These are phyloP conservation scores for Xestobium rufovillosum DNA, from an alignment of 2,888 invertebrate genomes.

Conservation along the genomic window DNA sequence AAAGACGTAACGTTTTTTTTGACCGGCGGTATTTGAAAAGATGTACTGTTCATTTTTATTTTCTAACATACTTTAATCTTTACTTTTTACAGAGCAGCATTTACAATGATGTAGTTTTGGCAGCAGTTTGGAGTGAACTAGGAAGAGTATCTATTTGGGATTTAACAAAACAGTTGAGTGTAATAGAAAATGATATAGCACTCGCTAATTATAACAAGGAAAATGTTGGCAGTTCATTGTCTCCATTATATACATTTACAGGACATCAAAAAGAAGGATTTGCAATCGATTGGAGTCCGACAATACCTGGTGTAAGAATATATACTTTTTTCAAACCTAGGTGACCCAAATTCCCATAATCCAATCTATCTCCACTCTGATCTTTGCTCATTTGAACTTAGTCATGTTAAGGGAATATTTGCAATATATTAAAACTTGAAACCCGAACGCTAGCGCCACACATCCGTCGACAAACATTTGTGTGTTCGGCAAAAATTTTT, in stretches of 20 bases:
- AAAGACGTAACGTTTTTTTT: no score
- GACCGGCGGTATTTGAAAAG: no score
- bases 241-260: slow-evolving; percentile 77
- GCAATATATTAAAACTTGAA: no score
- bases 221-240: slow-evolving; percentile 45
- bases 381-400: no score
- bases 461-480: no score
- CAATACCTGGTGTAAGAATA: slow-evolving; percentile 62
- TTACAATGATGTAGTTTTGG: slow-evolving; percentile 60
- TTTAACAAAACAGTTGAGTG: slow-evolving; percentile 70
- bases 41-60: no score
- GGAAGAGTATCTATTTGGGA: slow-evolving; percentile 92
- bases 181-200: slow-evolving; percentile 63
- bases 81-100: slow-evolving; percentile 47
- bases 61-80: slow-evolving; percentile 11
- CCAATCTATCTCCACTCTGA: no score
- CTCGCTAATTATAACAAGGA: slow-evolving; percentile 58
- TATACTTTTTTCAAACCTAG: no score
- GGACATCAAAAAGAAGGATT: slow-evolving; percentile 94
- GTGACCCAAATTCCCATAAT: no score
- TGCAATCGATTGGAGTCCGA: slow-evolving; percentile 87
- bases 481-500: no score
- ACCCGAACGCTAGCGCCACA: no score
- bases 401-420: no score
- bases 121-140: slow-evolving; percentile 94